Conservation (phyloP, 2,113 vertebrate species). For the Dicerorhinus sumatrensis region DNA sequence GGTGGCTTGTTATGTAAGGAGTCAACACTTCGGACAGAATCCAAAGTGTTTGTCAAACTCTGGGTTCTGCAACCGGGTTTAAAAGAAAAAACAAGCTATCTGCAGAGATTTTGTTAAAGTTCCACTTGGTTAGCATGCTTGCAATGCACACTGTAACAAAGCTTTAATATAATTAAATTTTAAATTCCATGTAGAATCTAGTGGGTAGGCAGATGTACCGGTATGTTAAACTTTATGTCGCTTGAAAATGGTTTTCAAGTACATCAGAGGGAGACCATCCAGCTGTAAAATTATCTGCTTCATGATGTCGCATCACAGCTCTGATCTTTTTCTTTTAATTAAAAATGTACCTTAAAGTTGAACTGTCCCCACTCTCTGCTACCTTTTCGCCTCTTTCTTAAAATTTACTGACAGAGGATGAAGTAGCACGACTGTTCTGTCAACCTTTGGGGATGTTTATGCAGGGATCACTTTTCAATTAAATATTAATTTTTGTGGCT, state of each 20-base stretch:
- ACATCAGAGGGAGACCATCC: conserved; percentile 95
- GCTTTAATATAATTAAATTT: conserved; percentile 94
- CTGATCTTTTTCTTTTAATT: conserved; percentile 89
- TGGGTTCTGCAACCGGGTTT: conserved; percentile 42
- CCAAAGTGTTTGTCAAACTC: conserved; percentile 56
- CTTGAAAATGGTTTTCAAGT: conserved; percentile 97
- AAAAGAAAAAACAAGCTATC: conserved; percentile 68
- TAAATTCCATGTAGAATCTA: conserved; percentile 94
- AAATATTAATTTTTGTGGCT: conserved; percentile 26
- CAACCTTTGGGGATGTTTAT: neutral
- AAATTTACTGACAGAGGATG: conserved; percentile 15
- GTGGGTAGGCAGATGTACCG: conserved; percentile 94
- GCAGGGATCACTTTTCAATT: neutral
- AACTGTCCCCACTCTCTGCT: conserved; percentile 60
- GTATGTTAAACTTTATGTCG: conserved; percentile 99
- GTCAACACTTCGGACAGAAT: neutral
- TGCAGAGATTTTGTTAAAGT: conserved; percentile 73
- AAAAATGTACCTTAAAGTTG: conserved; percentile 88
- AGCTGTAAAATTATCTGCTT: conserved; percentile 97
- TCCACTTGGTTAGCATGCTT: conserved; percentile 84
- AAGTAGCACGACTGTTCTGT: fast-evolving
- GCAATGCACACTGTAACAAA: conserved; percentile 84
- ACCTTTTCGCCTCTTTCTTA: conserved; percentile 64
- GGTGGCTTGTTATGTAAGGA: neutral
- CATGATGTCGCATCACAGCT: conserved; percentile 88